Evolutionary conservation across 1,140 invertebrate genomes (phyloP).

Genomic region (Drosophila busckii): DNA sequence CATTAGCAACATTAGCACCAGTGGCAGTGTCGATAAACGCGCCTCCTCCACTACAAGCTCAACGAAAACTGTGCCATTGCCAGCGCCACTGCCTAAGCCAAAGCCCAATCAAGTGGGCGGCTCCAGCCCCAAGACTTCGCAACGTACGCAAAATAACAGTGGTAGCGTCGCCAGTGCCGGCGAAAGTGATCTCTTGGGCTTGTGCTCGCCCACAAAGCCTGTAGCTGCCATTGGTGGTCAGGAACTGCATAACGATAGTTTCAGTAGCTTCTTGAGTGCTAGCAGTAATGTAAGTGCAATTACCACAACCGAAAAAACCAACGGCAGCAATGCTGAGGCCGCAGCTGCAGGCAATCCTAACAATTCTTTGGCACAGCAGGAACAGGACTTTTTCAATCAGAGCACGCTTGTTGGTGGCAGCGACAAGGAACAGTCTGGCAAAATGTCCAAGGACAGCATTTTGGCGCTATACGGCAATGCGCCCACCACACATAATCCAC

Average conservation of each 20-base stretch:
- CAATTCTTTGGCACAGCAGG: conserved; percentile 84
- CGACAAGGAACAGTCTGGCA: conserved; percentile 86
- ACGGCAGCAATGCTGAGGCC: conserved; percentile 51
- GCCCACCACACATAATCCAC: conserved; percentile 74
- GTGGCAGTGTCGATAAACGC: conserved; percentile 60
- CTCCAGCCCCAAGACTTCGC: conserved; percentile 86
- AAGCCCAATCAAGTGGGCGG: conserved; percentile 65
- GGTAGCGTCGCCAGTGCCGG: conserved; percentile 64
- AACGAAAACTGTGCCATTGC: conserved; percentile 61
- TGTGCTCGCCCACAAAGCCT: conserved; percentile 79
- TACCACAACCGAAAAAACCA: conserved; percentile 50
- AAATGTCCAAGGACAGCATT: conserved; percentile 96
- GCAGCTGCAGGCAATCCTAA: conserved; percentile 30
- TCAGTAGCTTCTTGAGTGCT: conserved; percentile 88
- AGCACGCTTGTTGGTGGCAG: conserved; percentile 79
- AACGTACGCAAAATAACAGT: conserved; percentile 78
- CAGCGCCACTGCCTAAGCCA: conserved; percentile 80
- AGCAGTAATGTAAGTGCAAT: conserved; percentile 77
- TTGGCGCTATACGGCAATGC: conserved; percentile 91
- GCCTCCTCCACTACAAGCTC: conserved; percentile 11
- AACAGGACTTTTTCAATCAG: conserved; percentile 95
- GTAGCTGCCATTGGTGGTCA: conserved; percentile 49
- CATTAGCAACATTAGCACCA: conserved; percentile 59
- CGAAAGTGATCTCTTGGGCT: conserved; percentile 80
- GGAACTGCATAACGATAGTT: conserved; percentile 86